A percentile compares a stretch with the other conserved stretches of the same genome.
These are phyloP conservation scores for Meriones unguiculatus DNA, from an alignment of 2,113 vertebrate species.

Conservation along the genomic window DNA sequence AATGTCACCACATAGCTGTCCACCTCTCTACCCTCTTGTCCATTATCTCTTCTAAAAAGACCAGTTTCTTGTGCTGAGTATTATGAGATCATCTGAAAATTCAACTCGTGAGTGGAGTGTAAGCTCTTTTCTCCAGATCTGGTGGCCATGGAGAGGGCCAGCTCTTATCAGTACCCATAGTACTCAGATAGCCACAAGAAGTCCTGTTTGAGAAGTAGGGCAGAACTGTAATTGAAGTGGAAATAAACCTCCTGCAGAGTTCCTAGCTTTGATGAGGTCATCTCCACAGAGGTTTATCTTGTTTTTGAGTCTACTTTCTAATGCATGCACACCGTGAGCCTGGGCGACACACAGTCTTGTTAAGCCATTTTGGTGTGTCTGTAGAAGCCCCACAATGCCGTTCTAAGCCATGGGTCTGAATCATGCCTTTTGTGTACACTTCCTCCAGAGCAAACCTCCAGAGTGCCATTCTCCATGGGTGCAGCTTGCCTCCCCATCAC, in stretches of 20 bases:
- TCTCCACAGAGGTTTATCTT: not conserved
- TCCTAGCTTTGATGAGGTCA: not conserved
- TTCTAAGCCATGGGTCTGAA: not conserved
- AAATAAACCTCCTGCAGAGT: not conserved
- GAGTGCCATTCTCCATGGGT: not conserved
- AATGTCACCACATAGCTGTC: not conserved
- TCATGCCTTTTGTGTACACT: not conserved
- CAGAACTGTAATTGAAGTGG: not conserved
- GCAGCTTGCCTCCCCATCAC: rapidly evolving
- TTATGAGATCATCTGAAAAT: not conserved
- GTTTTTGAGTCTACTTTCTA: not conserved
- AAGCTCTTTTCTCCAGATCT: not conserved
- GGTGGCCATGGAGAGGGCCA: not conserved
- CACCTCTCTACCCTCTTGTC: not conserved
- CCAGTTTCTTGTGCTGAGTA: not conserved
- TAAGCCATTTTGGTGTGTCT: not conserved
- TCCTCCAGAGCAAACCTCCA: not conserved
- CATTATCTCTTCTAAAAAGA: not conserved
- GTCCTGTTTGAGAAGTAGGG: not conserved
- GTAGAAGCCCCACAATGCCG: rapidly evolving
- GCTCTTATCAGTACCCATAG: rapidly evolving
- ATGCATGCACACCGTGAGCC: rapidly evolving
- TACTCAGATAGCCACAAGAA: not conserved
- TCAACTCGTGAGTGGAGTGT: not conserved
- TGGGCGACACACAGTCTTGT: not conserved